These are phyloP conservation scores for Lordiphosa clarofinis DNA, from an alignment of 1,140 invertebrate genomes.

Conservation along the genomic window DNA sequence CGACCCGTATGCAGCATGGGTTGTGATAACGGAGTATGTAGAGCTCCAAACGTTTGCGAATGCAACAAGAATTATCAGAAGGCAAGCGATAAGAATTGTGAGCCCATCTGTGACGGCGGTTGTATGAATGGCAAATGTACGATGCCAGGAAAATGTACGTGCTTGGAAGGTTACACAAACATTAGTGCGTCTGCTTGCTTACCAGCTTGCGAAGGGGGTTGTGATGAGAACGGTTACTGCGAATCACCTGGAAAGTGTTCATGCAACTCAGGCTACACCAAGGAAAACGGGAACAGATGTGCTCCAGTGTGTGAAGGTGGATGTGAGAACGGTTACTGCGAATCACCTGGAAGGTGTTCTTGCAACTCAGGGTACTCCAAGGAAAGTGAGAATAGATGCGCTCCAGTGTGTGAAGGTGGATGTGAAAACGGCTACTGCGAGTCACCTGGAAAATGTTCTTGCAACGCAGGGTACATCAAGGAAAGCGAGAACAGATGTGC, in stretches of 20 bases:
- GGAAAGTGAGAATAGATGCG: conserved; percentile 5
- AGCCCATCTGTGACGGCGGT: conserved; percentile 20
- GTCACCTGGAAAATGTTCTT: conserved; percentile 16
- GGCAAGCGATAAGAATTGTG: conserved; percentile 42
- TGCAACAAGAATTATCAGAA: conserved; percentile 80
- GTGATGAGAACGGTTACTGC: conserved; percentile 23
- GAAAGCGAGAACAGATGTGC: conserved; percentile 8
- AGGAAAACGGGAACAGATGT: not conserved
- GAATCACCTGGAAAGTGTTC: conserved; percentile 14
- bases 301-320: conserved; percentile 9
- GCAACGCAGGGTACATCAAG: conserved; percentile 7
- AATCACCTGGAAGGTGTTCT: conserved; percentile 11
- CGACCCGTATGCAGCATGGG: conserved; percentile 31
- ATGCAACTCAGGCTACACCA: conserved; percentile 14
- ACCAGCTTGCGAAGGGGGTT: not conserved
- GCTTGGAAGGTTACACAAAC: not conserved
- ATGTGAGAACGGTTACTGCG: conserved; percentile 32
- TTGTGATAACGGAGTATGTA: conserved; percentile 50
- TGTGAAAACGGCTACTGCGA: conserved; percentile 34
- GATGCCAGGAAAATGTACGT: conserved; percentile 27
- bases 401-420: conserved; percentile 5
- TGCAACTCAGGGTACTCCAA: conserved; percentile 12
- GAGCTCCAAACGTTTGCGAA: conserved; percentile 37
- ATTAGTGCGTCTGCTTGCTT: not conserved
- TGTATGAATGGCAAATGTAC: conserved; percentile 27